A percentile compares a stretch with the other conserved stretches of the same genome.
Conservation (phyloP, 2,888 invertebrate genomes). For the Ceriagrion tenellum region DNA sequence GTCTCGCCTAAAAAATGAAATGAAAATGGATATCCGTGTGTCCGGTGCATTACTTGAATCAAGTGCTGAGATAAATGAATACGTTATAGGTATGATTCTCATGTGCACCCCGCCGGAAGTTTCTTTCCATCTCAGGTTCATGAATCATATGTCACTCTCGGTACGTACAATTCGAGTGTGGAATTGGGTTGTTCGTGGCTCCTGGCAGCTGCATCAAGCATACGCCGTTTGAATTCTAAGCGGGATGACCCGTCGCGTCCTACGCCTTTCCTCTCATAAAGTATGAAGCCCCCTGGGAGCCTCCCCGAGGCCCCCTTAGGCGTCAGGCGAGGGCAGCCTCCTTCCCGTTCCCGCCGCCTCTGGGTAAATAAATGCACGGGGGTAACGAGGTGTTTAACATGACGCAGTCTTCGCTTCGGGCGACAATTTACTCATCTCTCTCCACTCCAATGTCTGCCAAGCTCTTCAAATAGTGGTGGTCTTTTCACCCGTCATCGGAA, state of each 20-base stretch:
- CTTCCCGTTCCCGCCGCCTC: background rate
- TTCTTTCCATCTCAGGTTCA: background rate
- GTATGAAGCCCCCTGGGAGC: background rate
- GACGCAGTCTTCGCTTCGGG: background rate
- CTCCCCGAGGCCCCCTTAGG: background rate
- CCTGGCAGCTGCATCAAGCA: background rate
- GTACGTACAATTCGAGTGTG: background rate
- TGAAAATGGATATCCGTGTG: too few species aligned
- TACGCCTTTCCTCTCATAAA: background rate
- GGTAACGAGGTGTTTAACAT: conserved; percentile 11
- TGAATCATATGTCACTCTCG: background rate
- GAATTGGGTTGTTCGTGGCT: background rate
- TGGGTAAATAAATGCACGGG: conserved; percentile 11
- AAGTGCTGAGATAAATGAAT: too few species aligned
- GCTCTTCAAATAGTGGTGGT: conserved; percentile 1
- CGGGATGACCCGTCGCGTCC: background rate
- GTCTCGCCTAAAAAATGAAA: too few species aligned
- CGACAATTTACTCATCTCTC: background rate
- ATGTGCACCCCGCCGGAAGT: background rate
- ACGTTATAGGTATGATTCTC: background rate
- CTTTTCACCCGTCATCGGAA: conserved; percentile 10
- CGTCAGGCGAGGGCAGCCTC: background rate
- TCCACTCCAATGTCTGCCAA: background rate
- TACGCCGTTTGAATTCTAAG: background rate
- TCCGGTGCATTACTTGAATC: too few species aligned